phyloP scores from a whole-genome alignment of 2,113 vertebrate genomes.

The Rhagologus leucostigma region DNA sequence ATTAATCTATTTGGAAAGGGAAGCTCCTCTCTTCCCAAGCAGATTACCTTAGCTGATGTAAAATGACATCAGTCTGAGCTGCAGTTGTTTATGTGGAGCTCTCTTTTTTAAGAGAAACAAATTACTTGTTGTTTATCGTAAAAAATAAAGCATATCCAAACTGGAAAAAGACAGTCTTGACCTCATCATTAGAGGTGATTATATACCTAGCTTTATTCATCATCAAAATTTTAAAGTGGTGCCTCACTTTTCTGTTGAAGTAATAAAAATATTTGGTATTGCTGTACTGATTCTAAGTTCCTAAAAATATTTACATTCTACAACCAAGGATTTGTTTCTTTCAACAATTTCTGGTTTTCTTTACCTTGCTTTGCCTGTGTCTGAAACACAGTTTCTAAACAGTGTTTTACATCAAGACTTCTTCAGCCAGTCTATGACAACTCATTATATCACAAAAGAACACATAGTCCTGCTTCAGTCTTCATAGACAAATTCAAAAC shows the following conservation, averaged over 20 bases:
- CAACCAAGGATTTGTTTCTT: neutral
- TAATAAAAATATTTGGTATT: neutral
- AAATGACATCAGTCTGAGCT: neutral
- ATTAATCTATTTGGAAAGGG: neutral
- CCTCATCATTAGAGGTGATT: neutral
- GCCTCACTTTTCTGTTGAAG: neutral
- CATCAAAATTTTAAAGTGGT: neutral
- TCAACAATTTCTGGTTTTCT: neutral
- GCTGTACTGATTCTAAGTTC: neutral
- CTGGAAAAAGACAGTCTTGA: neutral
- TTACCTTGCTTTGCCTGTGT: neutral
- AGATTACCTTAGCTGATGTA: neutral
- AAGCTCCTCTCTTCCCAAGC: neutral
- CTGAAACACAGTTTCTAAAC: neutral
- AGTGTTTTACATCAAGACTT: neutral
- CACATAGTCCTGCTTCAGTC: neutral
- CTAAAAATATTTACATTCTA: neutral
- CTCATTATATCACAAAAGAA: neutral
- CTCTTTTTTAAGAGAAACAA: neutral
- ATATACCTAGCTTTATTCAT: neutral
- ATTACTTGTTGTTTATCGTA: neutral
- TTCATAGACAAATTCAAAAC: neutral
- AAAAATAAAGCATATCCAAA: neutral
- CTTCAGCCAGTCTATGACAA: neutral
- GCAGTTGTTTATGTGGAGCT: neutral